Conservation (phyloP, 2,797 vertebrate species). For the Tinamus major region DNA sequence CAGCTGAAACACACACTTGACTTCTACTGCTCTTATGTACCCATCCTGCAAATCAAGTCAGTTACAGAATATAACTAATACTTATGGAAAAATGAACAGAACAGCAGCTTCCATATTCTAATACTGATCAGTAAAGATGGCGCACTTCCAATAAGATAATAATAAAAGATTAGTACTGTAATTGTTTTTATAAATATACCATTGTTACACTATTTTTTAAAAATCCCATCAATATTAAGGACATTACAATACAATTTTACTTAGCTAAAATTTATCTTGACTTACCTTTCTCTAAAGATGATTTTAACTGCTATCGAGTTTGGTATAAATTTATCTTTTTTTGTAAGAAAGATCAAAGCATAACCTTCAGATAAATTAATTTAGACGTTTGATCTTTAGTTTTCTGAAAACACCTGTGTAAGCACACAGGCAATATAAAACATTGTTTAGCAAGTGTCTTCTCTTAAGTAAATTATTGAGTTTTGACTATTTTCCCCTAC, state of each 20-base stretch:
- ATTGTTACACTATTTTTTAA: not conserved
- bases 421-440: not conserved
- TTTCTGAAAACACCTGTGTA: not conserved
- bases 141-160: not conserved
- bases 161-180: not conserved
- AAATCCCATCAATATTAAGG: not conserved
- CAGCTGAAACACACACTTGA: slow-evolving; percentile 89
- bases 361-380: not conserved
- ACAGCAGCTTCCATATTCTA: not conserved
- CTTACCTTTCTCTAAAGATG: not conserved
- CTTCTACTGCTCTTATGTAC: slow-evolving; percentile 75
- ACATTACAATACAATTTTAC: not conserved
- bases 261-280: not conserved
- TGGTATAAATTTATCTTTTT: not conserved
- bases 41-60: slow-evolving; percentile 77
- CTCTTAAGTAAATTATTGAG: not conserved
- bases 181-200: not conserved
- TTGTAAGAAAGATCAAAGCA: not conserved
- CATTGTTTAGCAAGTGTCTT: not conserved
- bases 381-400: not conserved
- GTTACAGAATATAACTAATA: not conserved
- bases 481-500: not conserved
- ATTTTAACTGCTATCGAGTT: not conserved
- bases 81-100: not conserved
- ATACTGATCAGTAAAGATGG: not conserved